Evolutionary conservation across 2,797 vertebrate genomes (phyloP).

Genomic region (Lagorchestes hirsutus): DNA sequence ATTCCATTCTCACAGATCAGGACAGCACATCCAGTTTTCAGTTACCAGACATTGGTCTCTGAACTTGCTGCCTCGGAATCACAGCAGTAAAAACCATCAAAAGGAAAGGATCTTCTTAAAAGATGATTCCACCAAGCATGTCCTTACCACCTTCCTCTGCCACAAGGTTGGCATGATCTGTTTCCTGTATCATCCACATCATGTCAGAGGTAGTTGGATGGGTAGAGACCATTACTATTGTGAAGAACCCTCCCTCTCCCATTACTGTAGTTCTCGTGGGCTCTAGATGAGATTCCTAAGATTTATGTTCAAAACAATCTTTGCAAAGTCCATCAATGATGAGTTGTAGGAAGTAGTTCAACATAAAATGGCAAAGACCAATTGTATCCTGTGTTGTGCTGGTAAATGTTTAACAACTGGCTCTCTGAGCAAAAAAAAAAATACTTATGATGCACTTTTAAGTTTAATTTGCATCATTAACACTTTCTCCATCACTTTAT

Average conservation of each 20-base stretch:
- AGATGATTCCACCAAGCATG: background rate
- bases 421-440: background rate
- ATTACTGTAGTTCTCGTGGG: background rate
- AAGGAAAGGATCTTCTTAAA: background rate
- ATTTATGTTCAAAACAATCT: background rate
- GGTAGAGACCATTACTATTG: background rate
- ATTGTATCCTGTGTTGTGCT: background rate
- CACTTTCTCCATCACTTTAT: background rate
- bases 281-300: background rate
- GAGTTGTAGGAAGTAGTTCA: background rate
- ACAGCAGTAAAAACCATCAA: background rate
- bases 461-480: background rate
- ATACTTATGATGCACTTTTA: background rate
- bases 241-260: background rate
- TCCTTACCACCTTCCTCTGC: background rate
- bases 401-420: background rate
- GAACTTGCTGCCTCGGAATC: background rate
- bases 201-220: background rate
- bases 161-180: background rate
- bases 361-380: background rate
- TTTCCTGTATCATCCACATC: background rate
- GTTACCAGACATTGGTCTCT: background rate
- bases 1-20: background rate
- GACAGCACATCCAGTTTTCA: background rate
- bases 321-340: background rate